Evolutionary conservation across 2,888 invertebrate species (phyloP), one percentile per base, ranked within the genome.

Genomic region (Philhelius pedissequus): DNA sequence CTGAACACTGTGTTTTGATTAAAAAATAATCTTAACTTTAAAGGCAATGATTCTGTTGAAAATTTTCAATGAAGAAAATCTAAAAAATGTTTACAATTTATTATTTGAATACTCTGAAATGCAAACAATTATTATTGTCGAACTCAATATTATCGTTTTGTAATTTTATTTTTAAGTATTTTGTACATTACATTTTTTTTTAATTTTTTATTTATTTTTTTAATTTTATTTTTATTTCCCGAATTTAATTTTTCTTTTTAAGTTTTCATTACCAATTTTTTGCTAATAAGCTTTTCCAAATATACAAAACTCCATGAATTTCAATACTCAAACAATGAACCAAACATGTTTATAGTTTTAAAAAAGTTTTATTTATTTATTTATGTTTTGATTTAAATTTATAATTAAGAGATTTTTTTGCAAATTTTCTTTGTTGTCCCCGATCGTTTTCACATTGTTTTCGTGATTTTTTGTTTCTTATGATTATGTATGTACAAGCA

Each of bases 401-500:
- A 60, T 48, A 9, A 77, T 68, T 73, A 69, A 64, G 43, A 45
- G 32, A 9, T 76, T 78, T 75, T 64, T 62, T 69, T 60, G 74
- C 66, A 78, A 86, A 82, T 87, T 87, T 86, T 87, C 70, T 87
- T 87, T 87, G 87, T 86, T 87, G 70, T 75, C 62, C 74, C 56
- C 30, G n/a, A 73, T 76, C 20, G 50, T 83, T 73, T 76, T 80
- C 22, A 78, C 54, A 84, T 78, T 75, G 54, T 84, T 79, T 75
- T 58, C 20, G 62, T 71, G 56, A 45, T 75, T 75, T 27, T 15
- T 8, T 27, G 27, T n/a, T 7, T n/a, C 8, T 15, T 15, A 64
- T 43, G 18, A 70, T 80, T 81, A 64, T 64, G 64, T 73, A 71
- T 82, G 58, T 77, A 75, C 48, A 68, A 79, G 75, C 78, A 77